These are phyloP conservation scores for Strix uralensis DNA, from an alignment of 2,113 vertebrate species.

Conservation along the genomic window DNA sequence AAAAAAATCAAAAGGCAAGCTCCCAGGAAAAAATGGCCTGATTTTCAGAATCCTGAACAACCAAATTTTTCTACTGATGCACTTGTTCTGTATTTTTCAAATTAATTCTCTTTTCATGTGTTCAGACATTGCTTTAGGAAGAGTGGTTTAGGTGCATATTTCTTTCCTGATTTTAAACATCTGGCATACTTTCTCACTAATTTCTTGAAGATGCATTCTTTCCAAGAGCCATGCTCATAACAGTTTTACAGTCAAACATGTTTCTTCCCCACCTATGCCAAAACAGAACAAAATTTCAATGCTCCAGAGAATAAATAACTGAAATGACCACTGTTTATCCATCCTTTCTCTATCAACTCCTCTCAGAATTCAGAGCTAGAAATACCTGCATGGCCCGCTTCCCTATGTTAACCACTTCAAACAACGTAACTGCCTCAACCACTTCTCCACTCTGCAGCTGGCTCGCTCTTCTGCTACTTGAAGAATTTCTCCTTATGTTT, in stretches of 20 bases:
- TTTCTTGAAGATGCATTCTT: neutral
- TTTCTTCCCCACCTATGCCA: neutral
- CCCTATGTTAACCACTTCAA: slow-evolving; percentile 90
- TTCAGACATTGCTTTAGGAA: neutral
- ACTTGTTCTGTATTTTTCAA: neutral
- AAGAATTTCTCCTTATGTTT: slow-evolving; percentile 72
- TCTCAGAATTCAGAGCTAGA: neutral
- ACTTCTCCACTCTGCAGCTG: slow-evolving; percentile 68
- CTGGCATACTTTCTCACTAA: neutral
- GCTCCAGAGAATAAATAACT: neutral
- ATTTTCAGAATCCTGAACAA: neutral
- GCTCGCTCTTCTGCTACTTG: slow-evolving; percentile 44
- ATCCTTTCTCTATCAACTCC: neutral
- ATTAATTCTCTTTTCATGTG: neutral
- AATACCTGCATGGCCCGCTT: slow-evolving; percentile 86
- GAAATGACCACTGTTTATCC: neutral
- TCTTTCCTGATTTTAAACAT: neutral
- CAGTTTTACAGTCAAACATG: neutral
- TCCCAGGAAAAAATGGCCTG: rapidly evolving
- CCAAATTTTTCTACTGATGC: neutral
- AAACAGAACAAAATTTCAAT: neutral
- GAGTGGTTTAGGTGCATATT: neutral
- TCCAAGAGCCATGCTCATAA: neutral
- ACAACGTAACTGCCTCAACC: slow-evolving; percentile 85
- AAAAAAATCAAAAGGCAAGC: neutral